A percentile compares a stretch with the other conserved stretches of the same genome.
Conservation (phyloP, 2,888 invertebrate genomes). For the Hypercompe scribonia region DNA sequence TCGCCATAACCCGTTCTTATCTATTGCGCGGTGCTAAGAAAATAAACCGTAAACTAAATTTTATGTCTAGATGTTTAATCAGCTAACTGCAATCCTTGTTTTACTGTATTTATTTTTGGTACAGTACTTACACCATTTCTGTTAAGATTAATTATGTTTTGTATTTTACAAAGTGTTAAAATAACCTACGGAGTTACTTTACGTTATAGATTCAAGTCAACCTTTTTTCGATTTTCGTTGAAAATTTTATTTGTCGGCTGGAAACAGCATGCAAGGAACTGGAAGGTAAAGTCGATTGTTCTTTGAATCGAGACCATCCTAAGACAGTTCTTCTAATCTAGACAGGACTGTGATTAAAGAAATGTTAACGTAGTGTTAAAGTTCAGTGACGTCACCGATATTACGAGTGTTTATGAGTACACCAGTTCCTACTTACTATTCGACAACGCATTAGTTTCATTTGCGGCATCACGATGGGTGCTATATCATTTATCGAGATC, state of each 20-base stretch:
- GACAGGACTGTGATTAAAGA: not conserved
- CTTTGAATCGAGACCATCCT: not conserved
- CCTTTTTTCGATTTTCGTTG: not conserved
- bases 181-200: too few relatives aligned
- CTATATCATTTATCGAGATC: not conserved
- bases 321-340: too few relatives aligned
- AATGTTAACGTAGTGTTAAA: not conserved
- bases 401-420: not conserved
- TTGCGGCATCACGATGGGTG: not conserved
- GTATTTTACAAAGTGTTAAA: not conserved
- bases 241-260: not conserved
- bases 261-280: not conserved
- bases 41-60: conserved; percentile 8
- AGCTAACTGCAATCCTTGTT: not conserved
- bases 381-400: not conserved
- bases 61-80: conserved; percentile 12
- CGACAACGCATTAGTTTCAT: not conserved
- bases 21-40: conserved; percentile 17
- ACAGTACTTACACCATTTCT: not conserved
- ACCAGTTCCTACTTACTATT: not conserved
- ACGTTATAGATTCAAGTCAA: too few relatives aligned
- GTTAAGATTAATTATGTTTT: not conserved
- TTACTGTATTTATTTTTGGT: not conserved
- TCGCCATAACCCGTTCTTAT: conserved; percentile 20
- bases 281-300: not conserved